Conservation (phyloP, 2,113 vertebrate species). For the Thunnus thynnus region DNA sequence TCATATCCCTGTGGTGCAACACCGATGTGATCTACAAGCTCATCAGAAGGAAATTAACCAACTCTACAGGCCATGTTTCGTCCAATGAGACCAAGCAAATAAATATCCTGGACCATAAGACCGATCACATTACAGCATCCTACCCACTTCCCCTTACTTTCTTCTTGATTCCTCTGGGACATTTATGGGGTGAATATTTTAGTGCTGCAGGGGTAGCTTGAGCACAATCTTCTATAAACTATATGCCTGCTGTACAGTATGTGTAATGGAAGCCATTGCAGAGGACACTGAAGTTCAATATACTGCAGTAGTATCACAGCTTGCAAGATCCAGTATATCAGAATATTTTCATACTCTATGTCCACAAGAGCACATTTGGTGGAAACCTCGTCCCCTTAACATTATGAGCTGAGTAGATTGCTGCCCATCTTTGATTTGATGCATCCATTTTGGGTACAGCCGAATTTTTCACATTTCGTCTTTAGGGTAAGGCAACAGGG, state of each 20-base stretch:
- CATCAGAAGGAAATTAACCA: conserved; percentile 77
- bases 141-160: conserved; percentile 36
- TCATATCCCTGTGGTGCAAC: conserved; percentile 53
- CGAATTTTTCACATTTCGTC: too few relatives aligned
- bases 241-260: neutral
- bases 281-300: neutral
- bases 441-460: neutral
- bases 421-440: neutral
- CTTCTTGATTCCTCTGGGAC: conserved; percentile 38
- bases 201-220: conserved; percentile 13
- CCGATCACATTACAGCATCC: conserved; percentile 45
- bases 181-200: conserved; percentile 23
- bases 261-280: neutral
- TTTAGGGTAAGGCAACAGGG: too few relatives aligned
- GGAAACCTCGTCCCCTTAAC: neutral
- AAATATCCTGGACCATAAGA: conserved; percentile 53
- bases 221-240: neutral
- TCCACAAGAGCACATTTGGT: neutral
- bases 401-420: neutral
- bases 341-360: too few relatives aligned
- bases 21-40: conserved; percentile 68
- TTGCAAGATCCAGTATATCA: too few relatives aligned
- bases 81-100: conserved; percentile 55
- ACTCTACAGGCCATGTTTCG: conserved; percentile 49
- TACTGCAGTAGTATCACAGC: neutral